A percentile compares a stretch with the other conserved stretches of the same genome.
Conservation (phyloP, 1,140 invertebrate genomes). For the Oreohelix idahoensis region DNA sequence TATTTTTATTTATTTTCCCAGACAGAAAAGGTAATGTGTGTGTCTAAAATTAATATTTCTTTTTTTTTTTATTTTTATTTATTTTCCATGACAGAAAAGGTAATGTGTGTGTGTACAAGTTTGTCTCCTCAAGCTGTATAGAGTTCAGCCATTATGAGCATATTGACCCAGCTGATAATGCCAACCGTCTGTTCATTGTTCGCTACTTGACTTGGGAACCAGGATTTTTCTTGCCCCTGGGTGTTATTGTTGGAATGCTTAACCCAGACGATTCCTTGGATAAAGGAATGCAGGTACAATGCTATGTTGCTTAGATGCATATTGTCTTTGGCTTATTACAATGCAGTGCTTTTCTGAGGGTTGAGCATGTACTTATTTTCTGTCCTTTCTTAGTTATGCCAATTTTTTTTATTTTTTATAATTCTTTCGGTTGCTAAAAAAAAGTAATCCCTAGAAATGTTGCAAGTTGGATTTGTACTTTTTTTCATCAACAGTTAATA, state of each 20-base stretch:
- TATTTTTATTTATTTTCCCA: no score
- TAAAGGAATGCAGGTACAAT: constrained; percentile 44
- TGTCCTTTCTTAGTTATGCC: no score
- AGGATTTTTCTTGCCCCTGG: constrained; percentile 56
- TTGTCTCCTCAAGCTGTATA: constrained; percentile 53
- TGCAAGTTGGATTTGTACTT: no score
- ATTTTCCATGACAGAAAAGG: constrained; percentile 48
- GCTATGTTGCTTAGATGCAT: neutral
- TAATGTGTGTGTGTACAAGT: constrained; percentile 60
- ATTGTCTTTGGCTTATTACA: no score
- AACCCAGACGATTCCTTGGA: constrained; percentile 50
- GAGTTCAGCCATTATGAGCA: constrained; percentile 57
- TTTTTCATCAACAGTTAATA: no score
- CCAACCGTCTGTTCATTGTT: constrained; percentile 65
- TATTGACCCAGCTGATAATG: constrained; percentile 46
- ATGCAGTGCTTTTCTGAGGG: no score
- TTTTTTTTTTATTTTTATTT: neutral
- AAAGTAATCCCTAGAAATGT: no score
- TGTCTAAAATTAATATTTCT: neutral
- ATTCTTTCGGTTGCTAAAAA: no score
- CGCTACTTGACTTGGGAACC: constrained; percentile 64
- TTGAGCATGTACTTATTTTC: no score
- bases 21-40: no score
- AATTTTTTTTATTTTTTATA: no score
- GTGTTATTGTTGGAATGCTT: constrained; percentile 63